These are phyloP conservation scores for Anas flavirostris DNA, from an alignment of 2,797 vertebrate species.

Conservation along the genomic window DNA sequence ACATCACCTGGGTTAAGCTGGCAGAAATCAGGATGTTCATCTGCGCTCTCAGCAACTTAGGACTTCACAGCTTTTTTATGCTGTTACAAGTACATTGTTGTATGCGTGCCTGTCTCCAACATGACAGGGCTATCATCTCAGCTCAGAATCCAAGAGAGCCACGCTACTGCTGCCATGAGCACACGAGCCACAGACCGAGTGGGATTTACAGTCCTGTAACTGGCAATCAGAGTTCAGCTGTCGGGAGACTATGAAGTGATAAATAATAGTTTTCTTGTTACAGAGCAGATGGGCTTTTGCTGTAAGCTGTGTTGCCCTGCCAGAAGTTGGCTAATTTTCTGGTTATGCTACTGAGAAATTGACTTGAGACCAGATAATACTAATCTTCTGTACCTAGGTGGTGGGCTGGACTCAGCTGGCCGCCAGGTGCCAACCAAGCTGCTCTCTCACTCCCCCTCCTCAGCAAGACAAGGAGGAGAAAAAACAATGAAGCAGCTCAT, in stretches of 20 bases:
- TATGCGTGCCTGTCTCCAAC: accelerated
- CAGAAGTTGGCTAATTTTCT: not conserved
- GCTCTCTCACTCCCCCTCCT: too few species aligned
- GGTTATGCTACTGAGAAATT: not conserved
- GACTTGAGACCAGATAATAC: not conserved
- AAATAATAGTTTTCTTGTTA: not conserved
- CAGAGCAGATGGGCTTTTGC: not conserved
- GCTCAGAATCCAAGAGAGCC: not conserved
- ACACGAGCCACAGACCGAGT: not conserved
- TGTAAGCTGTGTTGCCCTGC: not conserved
- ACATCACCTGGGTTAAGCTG: not conserved
- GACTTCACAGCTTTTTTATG: not conserved
- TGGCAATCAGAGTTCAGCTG: not conserved
- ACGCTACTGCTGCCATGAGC: accelerated
- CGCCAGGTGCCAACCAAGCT: too few species aligned
- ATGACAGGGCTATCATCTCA: not conserved
- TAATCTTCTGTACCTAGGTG: not conserved
- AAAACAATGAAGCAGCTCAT: too few species aligned
- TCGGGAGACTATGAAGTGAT: not conserved
- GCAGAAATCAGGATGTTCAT: not conserved
- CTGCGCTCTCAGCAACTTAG: not conserved
- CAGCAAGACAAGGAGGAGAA: too few species aligned
- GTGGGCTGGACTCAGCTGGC: too few species aligned
- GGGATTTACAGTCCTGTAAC: not conserved
- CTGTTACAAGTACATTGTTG: not conserved